phyloP scores from a whole-genome alignment of 2,888 invertebrate species.

The Schizotus pectinicornis region DNA sequence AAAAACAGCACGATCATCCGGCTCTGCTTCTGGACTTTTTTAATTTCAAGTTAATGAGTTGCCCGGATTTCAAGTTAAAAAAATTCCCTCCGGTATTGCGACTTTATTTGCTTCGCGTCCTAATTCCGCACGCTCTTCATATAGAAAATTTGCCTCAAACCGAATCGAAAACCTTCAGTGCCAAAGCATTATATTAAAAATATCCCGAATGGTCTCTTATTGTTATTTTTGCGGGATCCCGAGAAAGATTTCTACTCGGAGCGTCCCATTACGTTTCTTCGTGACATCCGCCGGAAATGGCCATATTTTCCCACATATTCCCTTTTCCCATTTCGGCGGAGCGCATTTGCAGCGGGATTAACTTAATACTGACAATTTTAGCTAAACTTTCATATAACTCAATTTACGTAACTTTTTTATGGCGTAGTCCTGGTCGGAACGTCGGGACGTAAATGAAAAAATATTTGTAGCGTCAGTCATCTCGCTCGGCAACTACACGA shows the following conservation, averaged over 20 bases:
- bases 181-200: background rate
- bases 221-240: slow-evolving; percentile 26
- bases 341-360: slow-evolving; percentile 38
- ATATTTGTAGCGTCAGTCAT: background rate
- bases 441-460: background rate
- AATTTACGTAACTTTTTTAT: slow-evolving; percentile 21
- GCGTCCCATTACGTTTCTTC: slow-evolving; percentile 38
- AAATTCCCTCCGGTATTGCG: slow-evolving; percentile 19
- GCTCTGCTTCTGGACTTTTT: slow-evolving; percentile 17
- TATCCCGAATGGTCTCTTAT: slow-evolving; percentile 23
- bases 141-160: no score
- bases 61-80: slow-evolving; percentile 24
- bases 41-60: slow-evolving; percentile 37
- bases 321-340: slow-evolving; percentile 36
- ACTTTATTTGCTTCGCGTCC: background rate
- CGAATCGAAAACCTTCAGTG: no score
- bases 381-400: slow-evolving; percentile 28
- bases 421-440: background rate
- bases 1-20: slow-evolving; percentile 11
- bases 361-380: slow-evolving; percentile 41
- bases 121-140: background rate
- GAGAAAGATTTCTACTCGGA: slow-evolving; percentile 34
- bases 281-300: slow-evolving; percentile 44
- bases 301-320: slow-evolving; percentile 43
- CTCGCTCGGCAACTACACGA: background rate